phyloP scores from a whole-genome alignment of 1,140 invertebrate species.

The Philopotamus ludificatus region DNA sequence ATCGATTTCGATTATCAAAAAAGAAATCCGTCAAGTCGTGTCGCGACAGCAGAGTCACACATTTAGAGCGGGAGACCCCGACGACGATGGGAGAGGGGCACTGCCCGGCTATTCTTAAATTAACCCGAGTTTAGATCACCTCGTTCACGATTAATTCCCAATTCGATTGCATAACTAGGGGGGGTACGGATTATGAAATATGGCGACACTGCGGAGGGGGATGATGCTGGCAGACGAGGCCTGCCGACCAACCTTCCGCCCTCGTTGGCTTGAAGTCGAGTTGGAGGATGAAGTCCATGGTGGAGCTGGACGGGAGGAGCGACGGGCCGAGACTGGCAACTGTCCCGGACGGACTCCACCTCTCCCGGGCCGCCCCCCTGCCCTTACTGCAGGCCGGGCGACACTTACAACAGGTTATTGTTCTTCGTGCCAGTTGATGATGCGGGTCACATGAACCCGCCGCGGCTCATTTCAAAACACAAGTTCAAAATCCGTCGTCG shows the following conservation, averaged over 20 bases:
- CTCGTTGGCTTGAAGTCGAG: constrained; percentile 16
- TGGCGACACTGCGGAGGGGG: background rate
- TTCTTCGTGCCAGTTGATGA: constrained; percentile 15
- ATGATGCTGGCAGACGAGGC: background rate
- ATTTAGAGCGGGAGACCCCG: constrained; percentile 10
- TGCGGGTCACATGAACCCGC: background rate
- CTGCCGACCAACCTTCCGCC: constrained; percentile 25
- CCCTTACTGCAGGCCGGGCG: constrained; percentile 34
- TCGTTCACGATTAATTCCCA: constrained; percentile 11
- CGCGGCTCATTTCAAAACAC: background rate
- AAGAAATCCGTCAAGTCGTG: background rate
- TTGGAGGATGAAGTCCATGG: constrained; percentile 25
- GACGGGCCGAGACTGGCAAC: constrained; percentile 23
- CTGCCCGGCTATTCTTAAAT: constrained; percentile 28
- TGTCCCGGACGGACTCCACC: constrained; percentile 15
- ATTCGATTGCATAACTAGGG: constrained; percentile 1
- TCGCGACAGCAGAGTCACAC: background rate
- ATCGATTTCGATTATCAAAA: too few relatives aligned
- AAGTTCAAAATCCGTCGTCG: background rate
- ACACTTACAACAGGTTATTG: constrained; percentile 39
- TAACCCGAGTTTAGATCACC: constrained; percentile 29
- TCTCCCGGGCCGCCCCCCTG: constrained; percentile 16
- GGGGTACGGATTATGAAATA: background rate
- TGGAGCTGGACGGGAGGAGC: constrained; percentile 42
- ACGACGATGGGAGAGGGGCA: constrained; percentile 3